phyloP scores from a whole-genome alignment of 2,888 invertebrate species.

The Sisyra terminalis region DNA sequence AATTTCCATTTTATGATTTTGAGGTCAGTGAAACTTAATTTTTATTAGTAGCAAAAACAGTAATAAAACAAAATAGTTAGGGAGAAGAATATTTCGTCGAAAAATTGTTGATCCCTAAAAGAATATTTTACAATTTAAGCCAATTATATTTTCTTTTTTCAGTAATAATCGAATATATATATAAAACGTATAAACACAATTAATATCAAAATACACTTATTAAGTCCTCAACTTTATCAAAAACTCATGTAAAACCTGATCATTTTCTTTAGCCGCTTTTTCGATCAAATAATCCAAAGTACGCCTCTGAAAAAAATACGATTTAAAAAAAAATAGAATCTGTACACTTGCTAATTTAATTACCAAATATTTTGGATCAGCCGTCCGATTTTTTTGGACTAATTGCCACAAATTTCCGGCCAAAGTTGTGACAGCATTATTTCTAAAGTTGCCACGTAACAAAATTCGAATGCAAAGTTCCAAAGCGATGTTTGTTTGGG shows the following conservation, averaged over 20 bases:
- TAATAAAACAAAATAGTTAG: too few relatives aligned
- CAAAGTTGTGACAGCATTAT: slow-evolving; percentile 43
- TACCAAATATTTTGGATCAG: slow-evolving; percentile 23
- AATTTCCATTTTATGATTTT: too few relatives aligned
- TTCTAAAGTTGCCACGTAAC: slow-evolving; percentile 43
- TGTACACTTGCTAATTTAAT: slow-evolving; percentile 10
- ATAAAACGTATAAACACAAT: too few relatives aligned
- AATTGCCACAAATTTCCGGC: slow-evolving; percentile 72
- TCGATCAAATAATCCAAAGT: slow-evolving; percentile 16
- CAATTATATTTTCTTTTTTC: too few relatives aligned
- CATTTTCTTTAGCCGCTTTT: slow-evolving; percentile 13
- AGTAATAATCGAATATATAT: too few relatives aligned
- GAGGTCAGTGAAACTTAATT: too few relatives aligned
- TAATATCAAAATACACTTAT: too few relatives aligned
- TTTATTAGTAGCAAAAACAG: too few relatives aligned
- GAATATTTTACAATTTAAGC: too few relatives aligned
- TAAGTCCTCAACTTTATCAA: too few relatives aligned
- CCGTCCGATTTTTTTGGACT: slow-evolving; percentile 41
- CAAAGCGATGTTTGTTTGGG: slow-evolving; percentile 55
- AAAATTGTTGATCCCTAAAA: too few relatives aligned
- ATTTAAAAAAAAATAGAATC: background rate
- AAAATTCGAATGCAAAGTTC: slow-evolving; percentile 56
- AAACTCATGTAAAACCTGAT: slow-evolving; percentile 10
- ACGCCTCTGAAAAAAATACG: slow-evolving; percentile 16
- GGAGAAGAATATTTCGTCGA: too few relatives aligned